Evolutionary conservation across 2,797 vertebrate genomes (phyloP), one percentile per base, ranked within the genome.

Genomic region (Poeciliopsis turneri): DNA sequence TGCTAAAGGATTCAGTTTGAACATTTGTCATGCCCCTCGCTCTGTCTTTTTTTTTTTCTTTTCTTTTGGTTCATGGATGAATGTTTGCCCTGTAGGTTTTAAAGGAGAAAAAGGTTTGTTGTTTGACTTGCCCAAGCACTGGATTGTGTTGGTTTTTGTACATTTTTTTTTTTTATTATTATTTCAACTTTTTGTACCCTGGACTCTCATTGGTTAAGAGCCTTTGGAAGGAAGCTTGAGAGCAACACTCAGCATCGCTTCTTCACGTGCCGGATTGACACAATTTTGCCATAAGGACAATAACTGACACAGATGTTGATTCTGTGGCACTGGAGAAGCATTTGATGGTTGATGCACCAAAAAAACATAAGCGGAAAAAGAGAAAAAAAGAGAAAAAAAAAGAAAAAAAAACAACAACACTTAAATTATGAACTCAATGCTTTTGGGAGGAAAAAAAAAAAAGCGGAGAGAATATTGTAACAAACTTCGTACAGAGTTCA

Each of bases 401-500:
- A 93, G 74, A 64, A 45, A 43, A 43, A 68, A 80, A 49, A 82
- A 93, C 95, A 95, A 95, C 96, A 96, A 95, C 95, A 97, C 96
- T 97, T 97, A 97, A 97, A 97, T 96, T 96, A 97, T 97, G 97
- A 97, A 99, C 97, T 98, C 97, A 96, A 96, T 97, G 97, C 97
- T 97, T 97, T 97, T 96, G 93, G 95, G 95, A 82, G 85, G 80
- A 15, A 57, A 64, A 83, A 86, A 83, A 86, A 89, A 86, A 89
- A 92, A 97, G 96, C 96, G 96, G 97, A 97, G 97, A 98, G 96
- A 97, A 97, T 98, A 98, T 97, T 99, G 98, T 99, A 99, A 98
- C 97, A 98, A 98, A 98, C 97, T 98, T 98, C 97, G 97, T 98
- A 98, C 98, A 99, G 97, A 99, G 97, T 99, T 98, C 95, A 93